These are phyloP conservation scores for Aphelinus certus DNA, from an alignment of 1,140 invertebrate species.

Conservation along the genomic window DNA sequence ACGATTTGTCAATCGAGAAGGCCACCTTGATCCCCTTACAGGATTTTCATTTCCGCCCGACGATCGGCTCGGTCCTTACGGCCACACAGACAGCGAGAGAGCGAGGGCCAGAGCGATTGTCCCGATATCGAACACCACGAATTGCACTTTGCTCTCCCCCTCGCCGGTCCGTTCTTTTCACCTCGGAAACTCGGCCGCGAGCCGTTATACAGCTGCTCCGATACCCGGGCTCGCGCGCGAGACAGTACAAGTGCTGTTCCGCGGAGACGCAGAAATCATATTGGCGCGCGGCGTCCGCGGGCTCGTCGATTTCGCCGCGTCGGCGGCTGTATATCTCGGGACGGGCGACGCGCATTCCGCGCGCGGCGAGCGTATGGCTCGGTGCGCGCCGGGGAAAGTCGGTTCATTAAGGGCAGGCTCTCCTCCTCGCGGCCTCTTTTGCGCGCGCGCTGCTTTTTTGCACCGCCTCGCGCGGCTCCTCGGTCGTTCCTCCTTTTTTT, in stretches of 20 bases:
- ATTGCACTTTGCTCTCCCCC: conserved; percentile 60
- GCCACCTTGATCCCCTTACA: too few species aligned
- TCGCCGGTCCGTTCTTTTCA: not conserved
- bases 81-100: too few species aligned
- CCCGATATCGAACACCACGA: conserved; percentile 66
- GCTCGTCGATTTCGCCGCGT: conserved; percentile 41
- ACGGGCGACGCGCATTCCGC: not conserved
- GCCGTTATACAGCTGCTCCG: conserved; percentile 53
- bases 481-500: conserved; percentile 2
- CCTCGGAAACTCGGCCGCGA: conserved; percentile 31
- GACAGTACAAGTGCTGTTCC: too few species aligned
- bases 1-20: too few species aligned
- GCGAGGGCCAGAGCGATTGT: conserved; percentile 56
- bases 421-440: not conserved
- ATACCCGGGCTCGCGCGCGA: conserved; percentile 2
- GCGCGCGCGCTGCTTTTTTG: not conserved
- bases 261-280: conserved; percentile 51
- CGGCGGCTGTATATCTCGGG: not conserved
- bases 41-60: too few species aligned
- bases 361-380: not conserved
- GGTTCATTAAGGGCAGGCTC: conserved; percentile 16
- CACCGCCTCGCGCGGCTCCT: not conserved
- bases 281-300: conserved; percentile 48
- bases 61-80: too few species aligned
- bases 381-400: not conserved